These are phyloP conservation scores for Isoperla grammatica DNA, from an alignment of 2,888 invertebrate species.

Conservation along the genomic window DNA sequence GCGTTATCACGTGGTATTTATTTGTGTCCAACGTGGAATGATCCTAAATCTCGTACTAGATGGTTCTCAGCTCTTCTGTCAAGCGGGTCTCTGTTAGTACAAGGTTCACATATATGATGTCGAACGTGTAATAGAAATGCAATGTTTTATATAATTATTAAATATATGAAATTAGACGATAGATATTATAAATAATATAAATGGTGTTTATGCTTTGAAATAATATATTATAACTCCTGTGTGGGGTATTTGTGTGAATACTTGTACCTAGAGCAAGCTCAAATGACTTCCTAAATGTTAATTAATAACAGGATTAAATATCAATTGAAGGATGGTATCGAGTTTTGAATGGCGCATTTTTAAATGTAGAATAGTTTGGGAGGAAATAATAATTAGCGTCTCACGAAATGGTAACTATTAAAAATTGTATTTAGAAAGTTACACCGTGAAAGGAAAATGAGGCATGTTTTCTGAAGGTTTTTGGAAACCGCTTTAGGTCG, in stretches of 20 bases:
- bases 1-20: no score
- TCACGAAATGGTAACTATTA: background rate
- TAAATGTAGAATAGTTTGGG: no score
- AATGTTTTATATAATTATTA: background rate
- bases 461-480: no score
- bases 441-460: background rate
- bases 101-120: no score
- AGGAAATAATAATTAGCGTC: no score
- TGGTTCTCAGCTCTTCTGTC: background rate
- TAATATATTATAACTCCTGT: background rate
- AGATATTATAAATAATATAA: background rate
- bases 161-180: no score
- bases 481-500: no score
- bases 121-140: background rate
- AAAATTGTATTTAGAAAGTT: background rate
- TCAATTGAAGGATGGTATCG: background rate
- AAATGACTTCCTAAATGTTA: slow-evolving; percentile 28
- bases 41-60: background rate
- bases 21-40: background rate
- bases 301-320: slow-evolving; percentile 17
- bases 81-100: no score
- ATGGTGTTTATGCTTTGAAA: background rate
- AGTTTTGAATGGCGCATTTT: no score
- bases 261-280: slow-evolving; percentile 1
- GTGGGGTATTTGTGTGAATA: background rate